Conservation (phyloP, 2,113 vertebrate genomes). For the Bettongia penicillata region DNA sequence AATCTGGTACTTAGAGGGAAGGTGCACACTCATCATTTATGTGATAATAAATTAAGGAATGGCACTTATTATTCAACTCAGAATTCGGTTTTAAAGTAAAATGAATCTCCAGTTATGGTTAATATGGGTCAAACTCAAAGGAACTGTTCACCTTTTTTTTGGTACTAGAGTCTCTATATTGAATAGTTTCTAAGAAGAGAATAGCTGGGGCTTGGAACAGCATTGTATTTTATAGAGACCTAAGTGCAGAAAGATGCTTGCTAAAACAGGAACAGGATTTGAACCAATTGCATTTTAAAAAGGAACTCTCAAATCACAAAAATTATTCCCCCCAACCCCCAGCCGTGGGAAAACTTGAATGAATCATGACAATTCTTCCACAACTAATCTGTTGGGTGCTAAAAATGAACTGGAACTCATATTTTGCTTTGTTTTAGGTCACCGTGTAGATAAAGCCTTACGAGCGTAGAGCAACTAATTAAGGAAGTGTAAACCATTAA, state of each 20-base stretch:
- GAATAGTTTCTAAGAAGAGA: conserved; percentile 36
- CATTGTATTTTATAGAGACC: neutral
- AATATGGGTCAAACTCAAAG: neutral
- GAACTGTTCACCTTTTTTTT: neutral
- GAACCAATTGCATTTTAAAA: neutral
- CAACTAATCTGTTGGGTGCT: conserved; percentile 8
- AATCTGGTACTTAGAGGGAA: neutral
- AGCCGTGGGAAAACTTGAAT: conserved; percentile 40
- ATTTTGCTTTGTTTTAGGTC: conserved; percentile 53
- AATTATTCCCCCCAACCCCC: conserved; percentile 6
- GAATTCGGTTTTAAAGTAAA: conserved; percentile 8
- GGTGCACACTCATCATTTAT: neutral
- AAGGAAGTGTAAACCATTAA: conserved; percentile 44
- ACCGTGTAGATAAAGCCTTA: conserved; percentile 40
- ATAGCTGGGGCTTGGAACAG: neutral
- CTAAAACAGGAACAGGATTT: neutral
- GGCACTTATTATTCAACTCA: conserved; percentile 7
- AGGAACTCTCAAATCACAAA: neutral
- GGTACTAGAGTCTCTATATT: neutral
- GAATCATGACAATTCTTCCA: conserved; percentile 49
- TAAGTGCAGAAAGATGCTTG: neutral
- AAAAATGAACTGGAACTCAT: conserved; percentile 34
- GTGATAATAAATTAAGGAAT: neutral
- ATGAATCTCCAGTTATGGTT: neutral
- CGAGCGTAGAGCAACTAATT: conserved; percentile 44